Conservation (phyloP, 2,888 invertebrate species). For the Caenorhabditis doughertyi region DNA sequence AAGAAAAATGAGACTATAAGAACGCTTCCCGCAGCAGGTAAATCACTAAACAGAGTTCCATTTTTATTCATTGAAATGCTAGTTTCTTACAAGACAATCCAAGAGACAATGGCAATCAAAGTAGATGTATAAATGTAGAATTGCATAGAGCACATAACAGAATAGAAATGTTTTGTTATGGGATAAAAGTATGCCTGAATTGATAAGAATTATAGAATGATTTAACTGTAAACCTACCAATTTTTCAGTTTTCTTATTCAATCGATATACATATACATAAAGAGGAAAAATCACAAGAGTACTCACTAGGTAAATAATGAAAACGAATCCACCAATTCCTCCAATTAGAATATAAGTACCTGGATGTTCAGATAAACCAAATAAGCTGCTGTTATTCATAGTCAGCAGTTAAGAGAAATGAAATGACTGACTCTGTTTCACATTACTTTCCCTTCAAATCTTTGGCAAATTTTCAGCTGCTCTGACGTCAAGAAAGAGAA, state of each 20-base stretch:
- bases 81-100: conserved; percentile 22
- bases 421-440: not conserved
- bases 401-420: not conserved
- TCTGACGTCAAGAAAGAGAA: not conserved
- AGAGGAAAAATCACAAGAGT: conserved; percentile 34
- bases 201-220: not conserved
- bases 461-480: not conserved
- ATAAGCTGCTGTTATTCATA: not conserved
- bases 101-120: conserved; percentile 19
- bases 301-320: conserved; percentile 17
- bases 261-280: conserved; percentile 37
- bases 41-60: too few species aligned
- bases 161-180: conserved; percentile 42
- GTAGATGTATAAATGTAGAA: conserved; percentile 35
- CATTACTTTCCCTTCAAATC: not conserved
- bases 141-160: conserved; percentile 47
- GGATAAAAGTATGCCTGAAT: conserved; percentile 40
- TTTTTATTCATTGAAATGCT: too few species aligned
- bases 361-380: not conserved
- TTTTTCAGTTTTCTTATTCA: conserved; percentile 34
- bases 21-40: conserved; percentile 9
- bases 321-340: not conserved
- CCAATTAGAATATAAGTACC: conserved; percentile 1
- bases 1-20: conserved; percentile 26
- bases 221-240: not conserved